Evolutionary conservation across 2,113 vertebrate species (phyloP).

Genomic region (Thymallus thymallus): DNA sequence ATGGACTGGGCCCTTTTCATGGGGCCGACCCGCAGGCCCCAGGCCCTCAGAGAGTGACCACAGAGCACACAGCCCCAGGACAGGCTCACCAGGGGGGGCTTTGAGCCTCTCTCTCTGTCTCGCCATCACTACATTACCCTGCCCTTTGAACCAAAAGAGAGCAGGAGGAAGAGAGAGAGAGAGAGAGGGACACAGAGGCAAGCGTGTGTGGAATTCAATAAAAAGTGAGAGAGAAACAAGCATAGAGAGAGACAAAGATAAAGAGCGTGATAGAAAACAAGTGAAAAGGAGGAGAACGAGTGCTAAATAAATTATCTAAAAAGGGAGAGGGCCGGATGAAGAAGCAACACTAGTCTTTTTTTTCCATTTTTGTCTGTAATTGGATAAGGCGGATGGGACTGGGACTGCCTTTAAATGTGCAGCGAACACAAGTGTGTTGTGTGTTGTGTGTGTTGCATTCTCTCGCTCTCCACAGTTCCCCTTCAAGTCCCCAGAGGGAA

Average conservation of each 20-base stretch:
- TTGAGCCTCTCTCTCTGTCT: neutral
- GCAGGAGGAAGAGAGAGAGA: neutral
- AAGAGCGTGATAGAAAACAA: neutral
- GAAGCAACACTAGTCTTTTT: too few relatives aligned
- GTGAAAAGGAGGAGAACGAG: neutral
- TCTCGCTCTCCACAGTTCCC: constrained; percentile 16
- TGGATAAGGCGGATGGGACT: neutral
- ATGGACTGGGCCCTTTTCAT: neutral
- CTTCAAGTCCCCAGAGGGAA: constrained; percentile 48
- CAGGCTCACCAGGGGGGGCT: neutral
- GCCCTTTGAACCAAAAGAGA: neutral
- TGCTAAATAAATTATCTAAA: neutral
- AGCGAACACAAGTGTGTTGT: too few relatives aligned
- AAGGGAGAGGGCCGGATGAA: neutral
- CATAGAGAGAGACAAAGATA: neutral
- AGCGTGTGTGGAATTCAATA: neutral
- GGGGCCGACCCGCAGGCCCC: neutral
- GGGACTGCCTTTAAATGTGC: too few relatives aligned
- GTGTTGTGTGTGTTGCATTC: neutral
- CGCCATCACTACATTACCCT: constrained; percentile 1
- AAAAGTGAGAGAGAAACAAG: neutral
- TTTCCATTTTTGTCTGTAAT: neutral
- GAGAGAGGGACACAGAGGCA: neutral
- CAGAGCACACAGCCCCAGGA: constrained; percentile 3
- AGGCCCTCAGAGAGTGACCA: neutral